Percentiles rank a stretch among this genome's conserved stretches.
Conservation (phyloP, 2,797 vertebrate species). For the Microtus agrestis region DNA sequence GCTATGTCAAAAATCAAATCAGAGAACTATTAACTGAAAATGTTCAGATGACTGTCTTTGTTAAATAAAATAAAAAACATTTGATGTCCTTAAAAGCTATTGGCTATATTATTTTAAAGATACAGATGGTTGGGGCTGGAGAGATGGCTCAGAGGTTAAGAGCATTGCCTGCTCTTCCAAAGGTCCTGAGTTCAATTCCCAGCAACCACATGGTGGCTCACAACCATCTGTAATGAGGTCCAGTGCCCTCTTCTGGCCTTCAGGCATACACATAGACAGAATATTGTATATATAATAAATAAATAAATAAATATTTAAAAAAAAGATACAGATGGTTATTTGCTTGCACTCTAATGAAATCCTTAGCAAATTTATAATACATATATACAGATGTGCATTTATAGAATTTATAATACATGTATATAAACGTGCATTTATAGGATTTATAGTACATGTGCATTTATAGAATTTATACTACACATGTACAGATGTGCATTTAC, state of each 20-base stretch:
- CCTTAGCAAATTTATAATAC: neutral
- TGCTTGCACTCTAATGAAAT: constrained; percentile 47
- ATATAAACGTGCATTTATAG: neutral
- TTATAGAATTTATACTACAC: neutral
- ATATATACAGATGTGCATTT: neutral
- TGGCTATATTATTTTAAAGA: constrained; percentile 53
- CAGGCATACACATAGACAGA: no score
- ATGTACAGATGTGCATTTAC: neutral
- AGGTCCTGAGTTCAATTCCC: no score
- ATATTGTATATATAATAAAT: no score
- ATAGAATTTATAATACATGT: neutral
- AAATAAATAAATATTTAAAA: no score
- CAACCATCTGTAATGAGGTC: no score
- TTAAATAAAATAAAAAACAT: constrained; percentile 14
- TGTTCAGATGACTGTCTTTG: neutral
- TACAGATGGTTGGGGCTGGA: neutral
- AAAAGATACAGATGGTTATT: constrained; percentile 29
- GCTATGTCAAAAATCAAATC: constrained; percentile 57
- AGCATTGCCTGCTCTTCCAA: no score
- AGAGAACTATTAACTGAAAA: neutral
- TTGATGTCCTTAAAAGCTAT: constrained; percentile 41
- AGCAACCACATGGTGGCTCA: no score
- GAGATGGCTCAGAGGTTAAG: no score
- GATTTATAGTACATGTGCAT: neutral
- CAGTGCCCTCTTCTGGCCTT: no score